Evolutionary conservation across 2,888 invertebrate genomes (phyloP).

Genomic region (Cheilosia grossa): DNA sequence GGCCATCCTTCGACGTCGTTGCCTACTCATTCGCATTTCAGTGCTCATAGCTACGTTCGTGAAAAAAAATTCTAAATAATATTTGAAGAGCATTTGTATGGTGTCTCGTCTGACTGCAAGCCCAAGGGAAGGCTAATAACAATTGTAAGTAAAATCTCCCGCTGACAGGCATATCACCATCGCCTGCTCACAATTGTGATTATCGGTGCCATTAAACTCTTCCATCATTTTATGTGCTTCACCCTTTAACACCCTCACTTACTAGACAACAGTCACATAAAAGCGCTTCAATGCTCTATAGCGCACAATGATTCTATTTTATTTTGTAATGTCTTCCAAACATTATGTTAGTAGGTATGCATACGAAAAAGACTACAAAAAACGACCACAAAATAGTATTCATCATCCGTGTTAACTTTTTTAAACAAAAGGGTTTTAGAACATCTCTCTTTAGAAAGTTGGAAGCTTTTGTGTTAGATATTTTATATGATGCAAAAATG

Average conservation of each 20-base stretch:
- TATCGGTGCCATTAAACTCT: slow-evolving; percentile 9
- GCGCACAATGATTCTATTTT: background rate
- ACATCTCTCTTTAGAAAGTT: slow-evolving; percentile 46
- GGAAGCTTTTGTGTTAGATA: slow-evolving; percentile 62
- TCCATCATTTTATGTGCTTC: background rate
- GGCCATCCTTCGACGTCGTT: too few relatives aligned
- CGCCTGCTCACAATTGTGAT: background rate
- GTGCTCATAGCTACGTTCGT: too few relatives aligned
- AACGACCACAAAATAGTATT: slow-evolving; percentile 43
- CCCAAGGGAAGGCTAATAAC: too few relatives aligned
- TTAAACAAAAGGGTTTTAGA: slow-evolving; percentile 56
- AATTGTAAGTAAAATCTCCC: too few relatives aligned
- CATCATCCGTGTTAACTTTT: slow-evolving; percentile 39
- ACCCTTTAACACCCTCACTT: slow-evolving; percentile 9
- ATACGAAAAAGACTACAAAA: background rate
- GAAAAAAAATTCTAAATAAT: too few relatives aligned
- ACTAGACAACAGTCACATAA: slow-evolving; percentile 1
- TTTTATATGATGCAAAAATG: slow-evolving; percentile 61
- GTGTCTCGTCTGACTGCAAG: too few relatives aligned
- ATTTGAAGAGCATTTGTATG: too few relatives aligned
- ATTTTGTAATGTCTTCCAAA: background rate
- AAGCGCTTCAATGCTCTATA: slow-evolving; percentile 5
- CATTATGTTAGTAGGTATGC: background rate
- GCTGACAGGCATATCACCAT: too few relatives aligned
- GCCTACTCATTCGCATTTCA: too few relatives aligned